Conservation (phyloP, 2,888 invertebrate species). For the Caenorhabditis sp. region DNA sequence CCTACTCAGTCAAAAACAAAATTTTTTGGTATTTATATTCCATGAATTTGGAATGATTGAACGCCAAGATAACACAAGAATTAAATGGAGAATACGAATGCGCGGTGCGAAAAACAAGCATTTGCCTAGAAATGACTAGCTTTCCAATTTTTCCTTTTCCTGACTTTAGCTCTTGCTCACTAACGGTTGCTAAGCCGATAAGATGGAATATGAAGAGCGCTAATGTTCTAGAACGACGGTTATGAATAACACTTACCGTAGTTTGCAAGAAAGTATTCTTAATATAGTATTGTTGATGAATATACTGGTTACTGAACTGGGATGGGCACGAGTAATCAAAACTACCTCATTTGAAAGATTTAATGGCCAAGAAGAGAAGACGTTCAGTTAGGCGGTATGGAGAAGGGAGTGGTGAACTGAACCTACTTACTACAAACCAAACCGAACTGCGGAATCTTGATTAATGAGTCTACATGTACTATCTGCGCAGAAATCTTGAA, state of each 20-base stretch:
- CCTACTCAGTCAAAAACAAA: constrained; percentile 38
- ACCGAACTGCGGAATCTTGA: constrained; percentile 20
- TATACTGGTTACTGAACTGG: constrained; percentile 3
- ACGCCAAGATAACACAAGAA: constrained; percentile 56
- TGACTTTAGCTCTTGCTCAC: constrained; percentile 1
- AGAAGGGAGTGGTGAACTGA: constrained; percentile 1
- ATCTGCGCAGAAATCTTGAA: constrained; percentile 13
- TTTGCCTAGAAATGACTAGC: constrained; percentile 28
- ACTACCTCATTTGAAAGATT: constrained; percentile 22
- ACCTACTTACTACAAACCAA: background rate
- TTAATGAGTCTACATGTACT: constrained; percentile 30
- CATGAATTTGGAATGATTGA: constrained; percentile 61
- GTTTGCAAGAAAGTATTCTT: constrained; percentile 14
- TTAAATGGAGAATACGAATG: constrained; percentile 58
- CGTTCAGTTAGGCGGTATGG: constrained; percentile 6
- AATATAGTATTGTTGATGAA: constrained; percentile 32
- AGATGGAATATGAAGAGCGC: background rate
- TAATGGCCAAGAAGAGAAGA: background rate
- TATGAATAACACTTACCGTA: no score
- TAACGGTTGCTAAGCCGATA: constrained; percentile 22
- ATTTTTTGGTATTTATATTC: constrained; percentile 57
- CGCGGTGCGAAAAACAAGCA: constrained; percentile 51
- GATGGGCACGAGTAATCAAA: constrained; percentile 8
- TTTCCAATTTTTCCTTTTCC: background rate
- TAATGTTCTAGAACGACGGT: background rate